A percentile compares a stretch with the other conserved stretches of the same genome.
Evolutionary conservation across 2,797 vertebrate genomes (phyloP).

Genomic region (Masticophis lateralis): DNA sequence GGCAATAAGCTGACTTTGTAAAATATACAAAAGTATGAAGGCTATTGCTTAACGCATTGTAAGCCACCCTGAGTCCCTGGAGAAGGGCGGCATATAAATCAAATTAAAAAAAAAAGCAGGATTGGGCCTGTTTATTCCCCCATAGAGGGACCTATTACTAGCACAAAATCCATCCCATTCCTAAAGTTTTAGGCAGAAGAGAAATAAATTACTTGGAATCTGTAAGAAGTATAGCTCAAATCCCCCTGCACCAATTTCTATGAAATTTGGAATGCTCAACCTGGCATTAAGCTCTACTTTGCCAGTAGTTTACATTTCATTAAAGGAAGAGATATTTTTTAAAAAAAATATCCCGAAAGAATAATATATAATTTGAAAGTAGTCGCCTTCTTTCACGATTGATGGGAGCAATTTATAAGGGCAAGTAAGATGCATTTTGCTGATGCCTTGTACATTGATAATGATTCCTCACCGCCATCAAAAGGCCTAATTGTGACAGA

Average conservation of each 20-base stretch:
- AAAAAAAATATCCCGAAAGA: background rate
- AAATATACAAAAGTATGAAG: too few relatives aligned
- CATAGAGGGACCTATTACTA: background rate
- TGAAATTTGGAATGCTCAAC: background rate
- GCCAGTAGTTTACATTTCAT: background rate
- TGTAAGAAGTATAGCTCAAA: background rate
- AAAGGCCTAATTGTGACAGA: conserved; percentile 24
- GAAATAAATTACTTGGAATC: background rate
- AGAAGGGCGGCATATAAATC: too few relatives aligned
- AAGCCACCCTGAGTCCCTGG: too few relatives aligned
- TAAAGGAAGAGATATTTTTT: background rate
- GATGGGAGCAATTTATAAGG: background rate
- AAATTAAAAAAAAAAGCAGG: too few relatives aligned
- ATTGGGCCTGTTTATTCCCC: background rate
- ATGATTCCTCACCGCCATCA: background rate
- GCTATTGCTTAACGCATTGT: too few relatives aligned
- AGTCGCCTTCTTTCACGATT: background rate
- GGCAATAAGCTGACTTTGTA: too few relatives aligned
- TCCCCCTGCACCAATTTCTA: background rate
- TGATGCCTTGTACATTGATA: background rate
- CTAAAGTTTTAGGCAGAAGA: background rate
- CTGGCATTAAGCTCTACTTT: background rate
- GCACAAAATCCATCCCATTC: background rate
- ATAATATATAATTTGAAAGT: background rate
- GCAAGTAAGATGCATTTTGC: conserved; percentile 11